These are phyloP conservation scores for Trichechus manatus DNA, from an alignment of 2,113 vertebrate species.

Conservation along the genomic window DNA sequence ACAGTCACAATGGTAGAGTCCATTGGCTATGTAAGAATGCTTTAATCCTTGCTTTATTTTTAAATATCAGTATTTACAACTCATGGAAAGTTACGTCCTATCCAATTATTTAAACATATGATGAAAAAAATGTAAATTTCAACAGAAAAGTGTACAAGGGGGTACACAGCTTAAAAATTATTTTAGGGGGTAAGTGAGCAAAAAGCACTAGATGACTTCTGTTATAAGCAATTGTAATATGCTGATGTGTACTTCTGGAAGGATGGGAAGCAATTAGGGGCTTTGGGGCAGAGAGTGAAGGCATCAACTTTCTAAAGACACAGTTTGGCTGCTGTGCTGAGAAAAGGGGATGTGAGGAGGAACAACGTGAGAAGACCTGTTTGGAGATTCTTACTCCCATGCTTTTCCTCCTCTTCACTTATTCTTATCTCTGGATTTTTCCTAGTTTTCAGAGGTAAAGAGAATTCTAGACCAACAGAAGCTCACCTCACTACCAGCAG, in stretches of 20 bases:
- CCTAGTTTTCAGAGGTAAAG: constrained; percentile 18
- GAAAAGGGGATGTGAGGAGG: background rate
- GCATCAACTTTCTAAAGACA: background rate
- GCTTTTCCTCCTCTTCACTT: background rate
- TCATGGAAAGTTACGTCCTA: background rate
- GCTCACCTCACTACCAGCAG: background rate
- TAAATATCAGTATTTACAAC: background rate
- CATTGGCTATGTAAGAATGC: background rate
- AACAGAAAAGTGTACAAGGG: background rate
- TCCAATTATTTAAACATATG: constrained; percentile 22
- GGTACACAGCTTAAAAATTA: background rate
- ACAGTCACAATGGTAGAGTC: background rate
- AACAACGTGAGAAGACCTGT: background rate
- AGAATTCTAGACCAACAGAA: background rate
- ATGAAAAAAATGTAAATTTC: background rate
- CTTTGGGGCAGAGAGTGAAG: background rate
- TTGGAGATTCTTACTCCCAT: background rate
- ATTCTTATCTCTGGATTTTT: background rate
- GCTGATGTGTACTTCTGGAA: background rate
- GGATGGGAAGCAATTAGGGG: background rate
- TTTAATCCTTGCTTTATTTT: constrained; percentile 20
- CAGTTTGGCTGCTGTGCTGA: background rate
- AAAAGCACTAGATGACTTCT: background rate
- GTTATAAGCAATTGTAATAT: background rate
- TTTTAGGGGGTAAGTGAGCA: background rate